Evolutionary conservation across 2,797 vertebrate species (phyloP), one percentile per base, ranked within the genome.

Genomic region (Syngnathus rostellatus): DNA sequence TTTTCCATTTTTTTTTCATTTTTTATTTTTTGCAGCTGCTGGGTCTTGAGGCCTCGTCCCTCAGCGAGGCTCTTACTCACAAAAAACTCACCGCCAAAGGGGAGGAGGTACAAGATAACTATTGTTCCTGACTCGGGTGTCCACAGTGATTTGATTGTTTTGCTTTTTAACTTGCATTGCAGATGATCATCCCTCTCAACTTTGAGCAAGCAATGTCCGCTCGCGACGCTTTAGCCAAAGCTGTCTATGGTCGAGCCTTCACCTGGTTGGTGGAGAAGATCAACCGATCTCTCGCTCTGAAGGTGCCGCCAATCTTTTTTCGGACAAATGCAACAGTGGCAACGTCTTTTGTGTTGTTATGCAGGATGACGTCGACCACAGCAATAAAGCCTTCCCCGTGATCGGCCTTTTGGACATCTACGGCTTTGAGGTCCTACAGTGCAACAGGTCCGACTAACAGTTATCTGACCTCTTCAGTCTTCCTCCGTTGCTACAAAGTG

Each of bases 51-150:
- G 90, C 87, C 53, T 82, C 87, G 0, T 88, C 86, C 3, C 90
- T 99, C 54, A 85, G 89, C 72, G 92, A 95, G 76, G 93, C 95
- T 0, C 84, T 99, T 78, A 98, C 87, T 43, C 97, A 99, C 86
- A 97, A 93, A 91, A 99, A 98, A 85, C 94, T 99, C 83, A 96
- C 93, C 41, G 95, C 97, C 73, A 99, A 98, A 86, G 97, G 94
- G 62, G 97, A 99, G 61, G 95, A 99, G 94, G 97, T 99, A 41
- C 31, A n/a, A 16, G 11, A 10, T 23, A 31, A 23, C 39, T 17
- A 11, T 31, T 57, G 53, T 45, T 55, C 2, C 58, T 16, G 6
- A 3, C 43, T 14, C 25, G 40, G n/a, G 16, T 1, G 14, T 25
- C n/a, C 4, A 8, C 17, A 12, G 5, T 8, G 0, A 12, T 48